Conservation (phyloP, 2,797 vertebrate species). For the Siniperca scherzeri region DNA sequence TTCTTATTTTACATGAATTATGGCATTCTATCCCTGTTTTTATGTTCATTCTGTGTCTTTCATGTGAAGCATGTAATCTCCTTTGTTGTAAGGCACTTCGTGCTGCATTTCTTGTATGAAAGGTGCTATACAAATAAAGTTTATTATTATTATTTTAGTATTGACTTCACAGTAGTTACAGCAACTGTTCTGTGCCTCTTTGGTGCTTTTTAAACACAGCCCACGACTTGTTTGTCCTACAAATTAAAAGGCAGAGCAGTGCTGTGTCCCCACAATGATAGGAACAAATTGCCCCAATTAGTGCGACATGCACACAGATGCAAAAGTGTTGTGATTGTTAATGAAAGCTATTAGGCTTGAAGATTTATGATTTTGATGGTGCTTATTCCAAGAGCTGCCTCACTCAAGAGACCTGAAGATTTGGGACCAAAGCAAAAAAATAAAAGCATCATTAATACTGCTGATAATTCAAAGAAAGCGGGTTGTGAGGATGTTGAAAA, state of each 20-base stretch:
- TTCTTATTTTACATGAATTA: too few species aligned
- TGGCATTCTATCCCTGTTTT: too few species aligned
- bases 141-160: not conserved
- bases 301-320: constrained; percentile 81
- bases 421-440: constrained; percentile 36
- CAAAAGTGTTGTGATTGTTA: constrained; percentile 83
- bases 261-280: constrained; percentile 75
- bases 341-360: constrained; percentile 81
- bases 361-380: constrained; percentile 78
- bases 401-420: constrained; percentile 73
- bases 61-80: too few species aligned
- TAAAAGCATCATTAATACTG: constrained; percentile 55
- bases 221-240: constrained; percentile 76
- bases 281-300: constrained; percentile 86
- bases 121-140: too few species aligned
- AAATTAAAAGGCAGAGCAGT: constrained; percentile 79
- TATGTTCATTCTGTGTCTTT: too few species aligned
- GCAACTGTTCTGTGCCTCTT: constrained; percentile 6
- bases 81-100: too few species aligned
- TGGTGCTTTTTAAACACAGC: constrained; percentile 39
- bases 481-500: constrained; percentile 26
- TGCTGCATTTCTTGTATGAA: too few species aligned
- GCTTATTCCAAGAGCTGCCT: constrained; percentile 55
- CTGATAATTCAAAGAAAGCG: constrained; percentile 55
- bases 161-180: constrained; percentile 5